Evolutionary conservation across 2,888 invertebrate genomes (phyloP).

Genomic region (Macrosoma leucophasiata): DNA sequence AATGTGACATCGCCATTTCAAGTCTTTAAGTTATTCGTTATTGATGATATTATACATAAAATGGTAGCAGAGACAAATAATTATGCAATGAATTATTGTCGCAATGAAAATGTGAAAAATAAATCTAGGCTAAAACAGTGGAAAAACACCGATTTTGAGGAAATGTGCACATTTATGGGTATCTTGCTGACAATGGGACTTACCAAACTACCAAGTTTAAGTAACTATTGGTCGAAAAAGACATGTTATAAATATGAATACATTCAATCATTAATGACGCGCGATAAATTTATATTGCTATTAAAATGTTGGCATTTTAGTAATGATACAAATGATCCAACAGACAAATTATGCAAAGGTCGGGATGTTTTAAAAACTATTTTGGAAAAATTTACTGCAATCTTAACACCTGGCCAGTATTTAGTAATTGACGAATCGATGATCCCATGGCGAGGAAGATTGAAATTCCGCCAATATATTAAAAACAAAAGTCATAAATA

Average conservation of each 20-base stretch:
- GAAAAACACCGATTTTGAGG: conserved; percentile 17
- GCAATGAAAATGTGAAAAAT: conserved; percentile 1
- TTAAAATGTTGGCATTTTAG: conserved; percentile 11
- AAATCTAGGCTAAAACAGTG: conserved; percentile 14
- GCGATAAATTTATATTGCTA: conserved; percentile 14
- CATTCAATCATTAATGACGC: conserved; percentile 10
- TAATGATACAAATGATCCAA: conserved; percentile 3
- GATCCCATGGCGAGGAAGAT: conserved; percentile 31
- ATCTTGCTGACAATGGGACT: conserved; percentile 17
- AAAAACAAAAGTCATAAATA: conserved; percentile 31
- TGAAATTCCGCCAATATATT: conserved; percentile 35
- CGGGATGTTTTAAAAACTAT: conserved; percentile 1
- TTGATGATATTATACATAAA: conserved; percentile 18
- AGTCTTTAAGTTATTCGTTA: conserved; percentile 10
- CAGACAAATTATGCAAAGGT: conserved; percentile 11
- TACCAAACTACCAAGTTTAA: conserved; percentile 11
- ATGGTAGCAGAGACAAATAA: conserved; percentile 22
- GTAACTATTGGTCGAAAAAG: conserved; percentile 15
- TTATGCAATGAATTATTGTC: conserved; percentile 15
- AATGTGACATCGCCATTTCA: neutral
- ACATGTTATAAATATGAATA: conserved; percentile 14
- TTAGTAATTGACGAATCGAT: conserved; percentile 19
- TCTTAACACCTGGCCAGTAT: too few species aligned
- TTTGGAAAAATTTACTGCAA: too few species aligned
- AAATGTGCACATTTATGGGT: conserved; percentile 21